Base-by-base conservation (phyloP, 2,113 vertebrate species). In the Loxodonta africana region DNA sequence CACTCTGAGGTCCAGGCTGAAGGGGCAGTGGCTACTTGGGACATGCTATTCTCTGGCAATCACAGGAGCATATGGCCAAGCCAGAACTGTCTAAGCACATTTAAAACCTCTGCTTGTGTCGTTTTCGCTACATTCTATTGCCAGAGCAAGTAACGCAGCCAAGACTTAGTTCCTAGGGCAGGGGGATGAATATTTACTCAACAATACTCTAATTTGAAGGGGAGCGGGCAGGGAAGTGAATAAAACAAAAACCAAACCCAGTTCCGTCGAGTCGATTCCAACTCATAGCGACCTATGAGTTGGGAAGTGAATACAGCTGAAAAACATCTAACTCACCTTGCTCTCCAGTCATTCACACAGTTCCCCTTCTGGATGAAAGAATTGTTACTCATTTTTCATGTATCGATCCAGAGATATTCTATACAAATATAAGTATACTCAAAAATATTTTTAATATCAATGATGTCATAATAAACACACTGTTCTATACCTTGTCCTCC, bases 321-420 rank as follows among this genome's bases (percentile, higher is more conserved):
- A 78, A 10, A 92, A 81, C 69, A 88, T 46, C 18, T 25, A 78
- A 71, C 65, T 4, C 2, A 51, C 57, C 51, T 71, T 91, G 33
- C 28, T 88, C 18, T 20, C n/a, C 30, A 82, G 33, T 74, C 67
- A 93, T 20, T 71, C 67, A 93, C 26, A 73, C 37, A 77, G 6
- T 44, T 96, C 10, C 60, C 14, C 44, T 94, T 94, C 44, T 92
- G 51, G 12, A 91, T 85, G 62, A 17, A 95, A 94, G 37, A 94
- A 23, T 5, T 41, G 30, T 83, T 67, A 60, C 7, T 93, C 17
- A 93, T 63, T 91, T 53, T 53, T 93, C 90, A 26, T 78, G 37
- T 78, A 90, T 87, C 48, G 11, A 82, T 67, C 37, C 33, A 94
- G 44, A 76, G 25, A 85, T 73, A 88, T 67, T 85, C 8, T 91